Base-by-base conservation (phyloP, 1,140 invertebrate genomes). In the Formica exsecta region DNA sequence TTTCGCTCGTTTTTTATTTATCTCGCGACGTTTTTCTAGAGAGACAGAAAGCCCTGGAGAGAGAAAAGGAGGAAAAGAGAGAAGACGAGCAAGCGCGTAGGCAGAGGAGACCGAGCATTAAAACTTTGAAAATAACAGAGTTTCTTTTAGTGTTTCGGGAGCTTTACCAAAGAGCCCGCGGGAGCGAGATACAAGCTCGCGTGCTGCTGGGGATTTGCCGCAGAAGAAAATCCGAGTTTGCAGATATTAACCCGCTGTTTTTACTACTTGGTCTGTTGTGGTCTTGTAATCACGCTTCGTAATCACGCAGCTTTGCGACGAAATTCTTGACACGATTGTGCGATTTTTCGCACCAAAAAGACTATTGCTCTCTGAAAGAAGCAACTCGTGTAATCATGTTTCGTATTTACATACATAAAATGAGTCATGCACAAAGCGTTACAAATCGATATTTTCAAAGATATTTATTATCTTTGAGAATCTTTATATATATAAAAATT, bases 111-210 rank as follows among this genome's bases (percentile, higher is more conserved):
- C 41, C 22, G 59, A 48, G 76, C 66, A 74, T 83, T 83, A 83
- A 83, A 86, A 83, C 85, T 81, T 70, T 64, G 77, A 70, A 86
- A 81, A 86, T 85, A 85, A 77, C 73, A 65, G 75, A 85, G 74
- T 85, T 85, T 64, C 62, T 85, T 85, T 77, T 85, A 65, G 74
- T 85, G 74, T 80, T 85, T 61, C 32, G 29, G 25, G 62, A 80
- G 44, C 74, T 66, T 85, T 85, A 36, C 66, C 66, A 44, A 81
- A 81, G 68, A 38, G 65, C 22, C 48, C 13, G 25, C 13, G 25
- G 19, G 41, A 51, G 3, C 32, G 48, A 51, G 48, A 57, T 59
- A 80, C 64, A 36, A 83, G 68, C 79, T 83, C 66, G 66, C 38
- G 44, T 51, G 1, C 57, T 83, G 71, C 66, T 6, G 25, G 68